Evolutionary conservation across 2,888 invertebrate species (phyloP).

Genomic region (Diarsia brunnea): DNA sequence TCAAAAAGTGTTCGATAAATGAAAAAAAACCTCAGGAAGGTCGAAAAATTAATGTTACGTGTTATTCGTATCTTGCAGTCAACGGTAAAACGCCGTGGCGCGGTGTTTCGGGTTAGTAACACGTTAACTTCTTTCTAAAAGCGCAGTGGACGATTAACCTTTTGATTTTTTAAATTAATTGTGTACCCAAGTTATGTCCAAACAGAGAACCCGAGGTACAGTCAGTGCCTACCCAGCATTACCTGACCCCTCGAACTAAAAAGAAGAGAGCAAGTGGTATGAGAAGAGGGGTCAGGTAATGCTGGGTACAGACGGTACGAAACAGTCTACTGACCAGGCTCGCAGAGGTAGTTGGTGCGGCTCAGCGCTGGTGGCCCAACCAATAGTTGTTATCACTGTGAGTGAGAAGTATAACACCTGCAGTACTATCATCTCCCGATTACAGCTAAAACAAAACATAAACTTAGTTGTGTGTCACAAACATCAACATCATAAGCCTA

Average conservation of each 20-base stretch:
- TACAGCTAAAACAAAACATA: conserved; percentile 72
- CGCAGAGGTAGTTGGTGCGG: conserved; percentile 80
- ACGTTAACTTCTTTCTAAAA: background rate
- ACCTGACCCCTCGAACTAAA: too few relatives aligned
- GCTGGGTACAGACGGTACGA: too few relatives aligned
- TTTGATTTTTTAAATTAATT: background rate
- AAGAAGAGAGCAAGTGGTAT: too few relatives aligned
- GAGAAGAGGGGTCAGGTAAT: too few relatives aligned
- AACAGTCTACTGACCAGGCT: conserved; percentile 78
- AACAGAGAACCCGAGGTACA: background rate
- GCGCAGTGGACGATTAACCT: background rate
- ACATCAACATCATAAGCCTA: too few relatives aligned
- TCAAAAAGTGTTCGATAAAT: background rate
- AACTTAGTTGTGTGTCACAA: too few relatives aligned
- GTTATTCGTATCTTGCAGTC: background rate
- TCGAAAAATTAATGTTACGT: background rate
- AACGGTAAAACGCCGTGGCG: background rate
- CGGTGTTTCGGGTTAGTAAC: background rate
- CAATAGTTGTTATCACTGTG: conserved; percentile 78
- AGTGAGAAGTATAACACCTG: conserved; percentile 75
- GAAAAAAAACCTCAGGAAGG: background rate
- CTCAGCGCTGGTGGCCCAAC: conserved; percentile 85
- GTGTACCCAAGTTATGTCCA: background rate
- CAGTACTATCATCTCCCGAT: conserved; percentile 76
- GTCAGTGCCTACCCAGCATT: background rate